Evolutionary conservation across 2,888 invertebrate genomes (phyloP), one percentile per base, ranked within the genome.

Genomic region (Crossocerus cetratus): DNA sequence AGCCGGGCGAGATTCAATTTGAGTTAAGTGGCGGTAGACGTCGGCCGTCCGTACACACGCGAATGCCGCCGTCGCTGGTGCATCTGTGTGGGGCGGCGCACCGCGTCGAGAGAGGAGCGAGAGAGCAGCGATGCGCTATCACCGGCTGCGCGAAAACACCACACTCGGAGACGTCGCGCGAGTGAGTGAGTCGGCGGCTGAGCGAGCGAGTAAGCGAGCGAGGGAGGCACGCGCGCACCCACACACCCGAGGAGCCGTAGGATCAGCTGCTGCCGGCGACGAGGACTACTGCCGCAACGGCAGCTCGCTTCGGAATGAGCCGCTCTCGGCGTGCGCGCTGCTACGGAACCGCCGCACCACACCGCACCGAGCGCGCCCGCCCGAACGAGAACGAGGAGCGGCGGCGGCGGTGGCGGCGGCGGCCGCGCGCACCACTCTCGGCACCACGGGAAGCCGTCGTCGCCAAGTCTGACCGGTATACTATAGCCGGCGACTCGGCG

Each of bases 271-370:
- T 32, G 49, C 11, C 21, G 16, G 42, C 49, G 53, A 16, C 14
- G 18, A 8, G 42, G 45, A 61, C 68, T 80, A 66, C 54, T 59
- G 22, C 45, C 80, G 74, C 69, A 45, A 80, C 79, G 79, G 72
- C 77, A 66, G 69, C 72, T 72, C 74, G 64, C 77, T 80, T 71
- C 80, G 80, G 74, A 80, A 70, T 80, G 79, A 68, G 49, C 49
- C 49, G 49, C 49, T 4, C 49, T 14, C 49, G 49, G 4, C 49
- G 49, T 16, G 49, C 49, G 49, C 49, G 49, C 49, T 16, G 49
- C 49, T n/a, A 49, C 49, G n/a, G n/a, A 49, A 49, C 49, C 49
- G 4, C 14, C 49, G 21, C 21, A 21, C n/a, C n/a, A n/a, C n/a
- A n/a, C n/a, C 21, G 14, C 45, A 4, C 44, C 43, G 57, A n/a